Evolutionary conservation across 2,797 vertebrate species (phyloP), one percentile per base, ranked within the genome.

Genomic region (Leptatherina wallacei): DNA sequence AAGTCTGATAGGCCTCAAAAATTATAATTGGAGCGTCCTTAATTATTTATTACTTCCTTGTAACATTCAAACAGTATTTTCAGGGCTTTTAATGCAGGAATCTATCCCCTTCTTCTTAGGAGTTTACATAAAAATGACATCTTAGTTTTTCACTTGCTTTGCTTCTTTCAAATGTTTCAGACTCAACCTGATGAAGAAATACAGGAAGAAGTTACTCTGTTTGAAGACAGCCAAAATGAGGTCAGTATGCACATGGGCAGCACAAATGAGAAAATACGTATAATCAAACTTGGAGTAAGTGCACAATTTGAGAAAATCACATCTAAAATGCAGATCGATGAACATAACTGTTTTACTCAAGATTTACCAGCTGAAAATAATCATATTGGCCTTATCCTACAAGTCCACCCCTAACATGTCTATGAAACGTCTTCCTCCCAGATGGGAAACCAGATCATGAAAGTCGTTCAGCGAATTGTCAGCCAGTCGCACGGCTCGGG

Each of bases 401-500:
- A 40, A 58, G 5, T 65, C 24, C 10, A 5, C 32, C 36, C 5
- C 14, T 24, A 10, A 30, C 5, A 32, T 33, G 27, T 44, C 7
- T n/a, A 29, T 36, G 2, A 27, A 77, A 69, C 35, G 2, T 52
- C 36, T 68, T 20, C 56, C 44, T 47, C 30, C 29, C 86, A 99
- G 98, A 96, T 99, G 42, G 96, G 96, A 86, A 96, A 95, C 85
- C 96, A 98, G 86, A 98, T 99, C 83, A 96, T 99, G 95, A 97
- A 99, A 84, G 96, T 99, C 20, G 98, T 99, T 56, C 97, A 97
- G 86, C 96, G 95, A 77, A 95, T 99, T 0, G 97, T 99, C 42
- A 98, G 95, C 91, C 97, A 97, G 84, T 97, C 97, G 0, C 96
- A 93, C 0, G 85, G 86, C 20, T 38, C 85, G 0, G 91, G 89